These are phyloP conservation scores for Achroia grisella DNA, from an alignment of 1,140 invertebrate species.

Conservation along the genomic window DNA sequence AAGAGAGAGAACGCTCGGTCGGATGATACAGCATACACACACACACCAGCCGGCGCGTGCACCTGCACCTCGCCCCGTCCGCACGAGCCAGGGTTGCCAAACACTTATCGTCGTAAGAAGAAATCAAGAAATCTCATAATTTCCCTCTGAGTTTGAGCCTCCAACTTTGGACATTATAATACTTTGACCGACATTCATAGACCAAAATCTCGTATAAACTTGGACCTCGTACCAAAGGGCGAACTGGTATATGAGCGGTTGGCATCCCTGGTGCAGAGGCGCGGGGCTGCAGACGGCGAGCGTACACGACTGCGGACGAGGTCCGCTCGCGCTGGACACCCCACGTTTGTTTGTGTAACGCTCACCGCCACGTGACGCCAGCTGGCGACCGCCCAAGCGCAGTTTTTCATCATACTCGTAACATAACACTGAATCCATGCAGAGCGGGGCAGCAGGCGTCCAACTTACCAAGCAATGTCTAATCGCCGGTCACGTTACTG, in stretches of 20 bases:
- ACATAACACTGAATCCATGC: conserved; percentile 18
- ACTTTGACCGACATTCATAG: too few species aligned
- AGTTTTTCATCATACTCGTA: conserved; percentile 1
- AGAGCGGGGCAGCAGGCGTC: conserved; percentile 10
- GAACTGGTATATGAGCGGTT: too few species aligned
- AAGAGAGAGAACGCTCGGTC: conserved; percentile 73
- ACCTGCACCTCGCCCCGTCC: background rate
- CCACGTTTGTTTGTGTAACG: background rate
- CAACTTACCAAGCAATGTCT: conserved; percentile 11
- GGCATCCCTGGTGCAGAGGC: too few species aligned
- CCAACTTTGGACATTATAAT: too few species aligned
- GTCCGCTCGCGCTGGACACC: background rate
- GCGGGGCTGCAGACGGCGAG: background rate
- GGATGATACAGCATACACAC: conserved; percentile 24
- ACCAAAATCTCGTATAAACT: too few species aligned
- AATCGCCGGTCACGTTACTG: conserved; percentile 1
- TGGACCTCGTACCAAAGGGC: too few species aligned
- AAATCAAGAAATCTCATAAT: too few species aligned
- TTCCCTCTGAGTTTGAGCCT: too few species aligned
- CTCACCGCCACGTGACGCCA: conserved; percentile 2
- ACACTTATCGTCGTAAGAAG: too few species aligned
- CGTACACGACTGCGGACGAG: background rate
- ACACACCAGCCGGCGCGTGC: background rate
- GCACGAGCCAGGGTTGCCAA: background rate
- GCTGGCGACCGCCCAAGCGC: conserved; percentile 7